phyloP scores from a whole-genome alignment of 2,888 invertebrate species.

The Noctua janthina region DNA sequence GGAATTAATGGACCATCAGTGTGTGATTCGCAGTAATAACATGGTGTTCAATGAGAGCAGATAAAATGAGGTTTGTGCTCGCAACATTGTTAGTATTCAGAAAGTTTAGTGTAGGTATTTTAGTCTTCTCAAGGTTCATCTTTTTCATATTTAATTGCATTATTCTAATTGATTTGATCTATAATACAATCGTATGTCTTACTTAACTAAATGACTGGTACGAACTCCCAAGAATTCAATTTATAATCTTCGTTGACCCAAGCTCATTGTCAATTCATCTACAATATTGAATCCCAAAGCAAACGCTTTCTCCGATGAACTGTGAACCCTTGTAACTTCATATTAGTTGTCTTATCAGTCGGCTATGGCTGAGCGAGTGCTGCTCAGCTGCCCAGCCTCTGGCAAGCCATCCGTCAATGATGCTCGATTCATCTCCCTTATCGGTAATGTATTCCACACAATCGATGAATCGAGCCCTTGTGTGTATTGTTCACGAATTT shows the following conservation, averaged over 20 bases:
- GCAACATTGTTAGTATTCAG: neutral
- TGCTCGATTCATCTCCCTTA: constrained; percentile 64
- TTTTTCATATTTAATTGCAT: neutral
- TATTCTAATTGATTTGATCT: neutral
- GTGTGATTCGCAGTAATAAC: constrained; percentile 22
- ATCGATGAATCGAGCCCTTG: constrained; percentile 41
- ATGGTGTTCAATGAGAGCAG: constrained; percentile 15
- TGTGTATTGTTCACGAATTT: constrained; percentile 53
- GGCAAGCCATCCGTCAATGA: constrained; percentile 59
- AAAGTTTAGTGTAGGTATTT: neutral
- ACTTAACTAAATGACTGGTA: neutral
- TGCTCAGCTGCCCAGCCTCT: constrained; percentile 16
- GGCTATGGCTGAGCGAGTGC: constrained; percentile 58
- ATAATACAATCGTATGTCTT: neutral
- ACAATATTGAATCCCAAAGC: constrained; percentile 29
- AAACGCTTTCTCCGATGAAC: constrained; percentile 53
- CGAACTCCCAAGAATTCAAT: neutral
- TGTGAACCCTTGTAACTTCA: constrained; percentile 58
- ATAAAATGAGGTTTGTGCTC: neutral
- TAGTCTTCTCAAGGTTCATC: neutral
- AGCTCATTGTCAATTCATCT: constrained; percentile 32
- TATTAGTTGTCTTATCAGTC: constrained; percentile 54
- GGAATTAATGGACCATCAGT: constrained; percentile 41
- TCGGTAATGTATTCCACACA: constrained; percentile 67
- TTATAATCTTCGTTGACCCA: neutral